Percentiles rank a stretch among this genome's conserved stretches.
Evolutionary conservation across 2,888 invertebrate genomes (phyloP).

Genomic region (Terebella lapidaria): DNA sequence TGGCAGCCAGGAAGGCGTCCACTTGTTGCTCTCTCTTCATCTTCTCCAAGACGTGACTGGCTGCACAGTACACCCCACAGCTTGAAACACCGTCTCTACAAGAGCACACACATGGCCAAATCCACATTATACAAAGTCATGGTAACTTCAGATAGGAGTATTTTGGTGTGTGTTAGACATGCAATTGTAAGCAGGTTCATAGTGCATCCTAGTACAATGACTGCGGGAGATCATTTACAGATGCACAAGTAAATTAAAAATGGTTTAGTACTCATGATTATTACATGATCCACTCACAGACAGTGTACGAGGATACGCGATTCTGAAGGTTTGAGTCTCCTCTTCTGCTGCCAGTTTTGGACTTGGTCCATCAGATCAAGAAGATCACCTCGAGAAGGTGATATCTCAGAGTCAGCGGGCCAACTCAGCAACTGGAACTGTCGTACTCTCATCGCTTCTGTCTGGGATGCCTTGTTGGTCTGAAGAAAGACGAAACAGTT

Average conservation of each 20-base stretch:
- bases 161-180: no score
- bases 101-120: not conserved
- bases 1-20: not conserved
- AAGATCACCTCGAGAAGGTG: not conserved
- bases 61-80: not conserved
- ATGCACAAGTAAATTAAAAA: not conserved
- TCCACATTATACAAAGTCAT: no score
- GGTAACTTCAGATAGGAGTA: no score
- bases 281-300: not conserved
- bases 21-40: not conserved
- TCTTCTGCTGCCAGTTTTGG: not conserved
- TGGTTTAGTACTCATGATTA: no score
- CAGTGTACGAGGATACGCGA: not conserved
- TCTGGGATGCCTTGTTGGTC: no score
- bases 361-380: not conserved
- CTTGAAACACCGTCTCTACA: not conserved
- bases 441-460: not conserved
- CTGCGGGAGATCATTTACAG: not conserved
- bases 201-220: no score
- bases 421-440: not conserved
- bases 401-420: not conserved
- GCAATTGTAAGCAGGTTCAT: no score
- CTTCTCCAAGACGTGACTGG: not conserved
- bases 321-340: not conserved
- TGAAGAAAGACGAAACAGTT: no score